Evolutionary conservation across 2,113 vertebrate species (phyloP), one percentile per base, ranked within the genome.

Genomic region (Pluvialis apricaria): DNA sequence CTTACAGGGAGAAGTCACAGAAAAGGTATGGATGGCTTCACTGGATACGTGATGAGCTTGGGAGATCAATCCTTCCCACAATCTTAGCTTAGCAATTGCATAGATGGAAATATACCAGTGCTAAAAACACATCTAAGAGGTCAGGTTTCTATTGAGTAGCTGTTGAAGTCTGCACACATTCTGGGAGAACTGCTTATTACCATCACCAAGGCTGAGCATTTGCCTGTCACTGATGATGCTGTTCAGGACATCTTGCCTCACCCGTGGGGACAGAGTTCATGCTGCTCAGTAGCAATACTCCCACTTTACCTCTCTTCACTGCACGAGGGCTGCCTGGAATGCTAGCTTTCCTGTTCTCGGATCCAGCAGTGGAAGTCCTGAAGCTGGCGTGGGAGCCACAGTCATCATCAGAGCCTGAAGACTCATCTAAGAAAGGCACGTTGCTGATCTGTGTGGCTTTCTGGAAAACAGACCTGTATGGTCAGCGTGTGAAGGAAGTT

Each of bases 361-460:
- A 98, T 36, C 97, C 98, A 92, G 98, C 95, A 57, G 96, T 79
- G 82, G 99, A 99, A n/a, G 98, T 98, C 36, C 98, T 98, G 71
- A 98, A 95, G 87, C 99, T 99, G 96, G 98, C 98, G 90, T 99
- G 97, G 38, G 99, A 99, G 94, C 98, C 97, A 98, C 98, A 99
- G 97, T 99, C 99, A 5, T 99, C 99, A 95, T 99, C 99, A 8
- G 99, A 99, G 20, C 99, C 98, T 4, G 99, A 99, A 90, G 99
- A 99, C 19, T 99, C 98, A 47, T 99, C 99, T 18, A 98, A 96
- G 40, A 99, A 98, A 83, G 99, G 99, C 12, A 98, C 95, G 1
- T 97, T 99, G 98, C 99, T 99, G 97, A 99, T 99, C 97, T 99
- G 98, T 57, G 98, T 98, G 95, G 99, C 99, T 98, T 98, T 99